Conservation (phyloP, 1,140 invertebrate species). For the Brachystomella parvula region DNA sequence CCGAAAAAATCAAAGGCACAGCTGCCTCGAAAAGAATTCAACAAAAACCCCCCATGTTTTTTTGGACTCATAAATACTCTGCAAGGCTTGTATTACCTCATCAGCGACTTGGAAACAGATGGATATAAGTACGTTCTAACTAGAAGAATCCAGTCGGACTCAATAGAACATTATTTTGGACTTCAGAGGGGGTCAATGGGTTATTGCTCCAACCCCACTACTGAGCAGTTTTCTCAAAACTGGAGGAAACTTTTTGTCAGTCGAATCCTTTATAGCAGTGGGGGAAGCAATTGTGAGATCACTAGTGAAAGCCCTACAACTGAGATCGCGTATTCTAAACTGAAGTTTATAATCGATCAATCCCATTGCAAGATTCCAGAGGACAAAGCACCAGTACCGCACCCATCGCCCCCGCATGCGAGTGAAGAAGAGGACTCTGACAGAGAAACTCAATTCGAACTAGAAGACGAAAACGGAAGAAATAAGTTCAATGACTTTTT, state of each 20-base stretch:
- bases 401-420: neutral
- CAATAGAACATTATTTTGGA: neutral
- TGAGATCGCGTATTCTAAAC: neutral
- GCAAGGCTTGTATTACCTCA: neutral
- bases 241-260: neutral
- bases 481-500: neutral
- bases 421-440: neutral
- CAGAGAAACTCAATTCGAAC: neutral
- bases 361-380: neutral
- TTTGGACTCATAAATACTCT: neutral
- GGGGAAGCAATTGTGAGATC: neutral
- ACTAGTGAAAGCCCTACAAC: neutral
- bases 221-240: neutral
- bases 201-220: neutral
- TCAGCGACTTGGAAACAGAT: neutral
- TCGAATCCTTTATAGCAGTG: neutral
- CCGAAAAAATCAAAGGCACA: neutral
- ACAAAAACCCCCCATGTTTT: neutral
- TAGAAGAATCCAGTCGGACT: neutral
- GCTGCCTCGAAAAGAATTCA: neutral
- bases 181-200: neutral
- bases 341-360: neutral
- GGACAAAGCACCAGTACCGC: neutral
- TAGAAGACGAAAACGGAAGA: no score
- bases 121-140: neutral